A percentile compares a stretch with the other conserved stretches of the same genome.
phyloP scores from a whole-genome alignment of 2,797 vertebrate genomes.

The Choloepus didactylus region DNA sequence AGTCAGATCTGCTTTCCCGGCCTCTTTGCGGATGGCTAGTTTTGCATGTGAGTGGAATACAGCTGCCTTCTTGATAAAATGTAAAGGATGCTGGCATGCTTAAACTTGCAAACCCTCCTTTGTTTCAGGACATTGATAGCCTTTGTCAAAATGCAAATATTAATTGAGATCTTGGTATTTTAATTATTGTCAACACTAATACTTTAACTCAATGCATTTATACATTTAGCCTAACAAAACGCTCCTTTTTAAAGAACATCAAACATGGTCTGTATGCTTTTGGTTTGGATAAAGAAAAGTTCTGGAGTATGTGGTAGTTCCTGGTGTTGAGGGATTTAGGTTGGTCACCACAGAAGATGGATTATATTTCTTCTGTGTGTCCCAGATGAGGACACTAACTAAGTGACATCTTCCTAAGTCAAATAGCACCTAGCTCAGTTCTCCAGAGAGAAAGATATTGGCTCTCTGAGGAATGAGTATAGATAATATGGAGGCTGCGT shows the following conservation, averaged over 20 bases:
- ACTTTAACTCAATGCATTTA: neutral
- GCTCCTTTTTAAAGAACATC: neutral
- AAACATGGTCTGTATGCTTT: neutral
- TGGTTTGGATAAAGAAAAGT: neutral
- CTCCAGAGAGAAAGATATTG: constrained; percentile 18
- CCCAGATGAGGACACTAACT: neutral
- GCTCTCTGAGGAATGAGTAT: neutral
- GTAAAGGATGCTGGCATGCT: neutral
- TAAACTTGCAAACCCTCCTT: neutral
- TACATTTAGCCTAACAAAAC: constrained; percentile 10
- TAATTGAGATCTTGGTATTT: neutral
- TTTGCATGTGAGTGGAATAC: neutral
- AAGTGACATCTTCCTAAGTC: too few relatives aligned
- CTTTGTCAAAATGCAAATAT: constrained; percentile 41
- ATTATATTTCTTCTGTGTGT: constrained; percentile 38
- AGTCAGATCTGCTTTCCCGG: neutral
- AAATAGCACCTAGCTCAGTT: too few relatives aligned
- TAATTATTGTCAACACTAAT: neutral
- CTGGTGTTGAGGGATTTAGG: neutral
- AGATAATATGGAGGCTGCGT: neutral
- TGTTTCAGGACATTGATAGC: neutral
- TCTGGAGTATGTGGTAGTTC: neutral
- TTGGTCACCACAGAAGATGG: neutral
- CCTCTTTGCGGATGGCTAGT: neutral
- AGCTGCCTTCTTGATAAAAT: neutral